These are phyloP conservation scores for Nebria ingens DNA, from an alignment of 1,140 invertebrate species.

Conservation along the genomic window DNA sequence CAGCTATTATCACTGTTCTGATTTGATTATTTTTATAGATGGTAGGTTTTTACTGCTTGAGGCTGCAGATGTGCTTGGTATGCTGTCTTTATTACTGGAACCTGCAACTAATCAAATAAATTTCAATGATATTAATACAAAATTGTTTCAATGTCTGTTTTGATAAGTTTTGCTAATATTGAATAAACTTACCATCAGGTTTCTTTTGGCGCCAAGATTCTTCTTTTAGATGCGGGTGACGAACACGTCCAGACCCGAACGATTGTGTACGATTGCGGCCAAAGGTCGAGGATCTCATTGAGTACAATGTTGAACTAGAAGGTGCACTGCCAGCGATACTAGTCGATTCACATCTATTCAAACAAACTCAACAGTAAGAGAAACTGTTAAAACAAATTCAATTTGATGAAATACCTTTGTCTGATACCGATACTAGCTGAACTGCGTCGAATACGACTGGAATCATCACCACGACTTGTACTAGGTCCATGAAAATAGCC, in stretches of 20 bases:
- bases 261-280: slow-evolving; percentile 27
- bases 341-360: slow-evolving; percentile 18
- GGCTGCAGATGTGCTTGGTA: neutral
- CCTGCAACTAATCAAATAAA: neutral
- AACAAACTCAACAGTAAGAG: slow-evolving; percentile 16
- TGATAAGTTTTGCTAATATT: neutral
- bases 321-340: slow-evolving; percentile 31
- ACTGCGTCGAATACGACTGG: slow-evolving; percentile 15
- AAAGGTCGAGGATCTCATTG: slow-evolving; percentile 23
- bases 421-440: slow-evolving; percentile 14
- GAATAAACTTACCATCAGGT: neutral
- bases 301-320: slow-evolving; percentile 15
- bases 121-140: too few species aligned
- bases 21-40: too few species aligned
- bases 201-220: slow-evolving; percentile 28
- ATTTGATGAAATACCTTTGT: slow-evolving; percentile 7
- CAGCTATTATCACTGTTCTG: neutral
- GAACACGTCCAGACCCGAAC: slow-evolving; percentile 35
- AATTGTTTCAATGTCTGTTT: too few species aligned
- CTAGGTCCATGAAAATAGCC: slow-evolving; percentile 18
- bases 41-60: neutral
- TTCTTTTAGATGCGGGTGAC: slow-evolving; percentile 21
- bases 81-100: neutral
- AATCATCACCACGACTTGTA: slow-evolving; percentile 12
- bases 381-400: neutral